Base-by-base conservation (phyloP, 2,888 invertebrate species). In the Drepana falcataria region DNA sequence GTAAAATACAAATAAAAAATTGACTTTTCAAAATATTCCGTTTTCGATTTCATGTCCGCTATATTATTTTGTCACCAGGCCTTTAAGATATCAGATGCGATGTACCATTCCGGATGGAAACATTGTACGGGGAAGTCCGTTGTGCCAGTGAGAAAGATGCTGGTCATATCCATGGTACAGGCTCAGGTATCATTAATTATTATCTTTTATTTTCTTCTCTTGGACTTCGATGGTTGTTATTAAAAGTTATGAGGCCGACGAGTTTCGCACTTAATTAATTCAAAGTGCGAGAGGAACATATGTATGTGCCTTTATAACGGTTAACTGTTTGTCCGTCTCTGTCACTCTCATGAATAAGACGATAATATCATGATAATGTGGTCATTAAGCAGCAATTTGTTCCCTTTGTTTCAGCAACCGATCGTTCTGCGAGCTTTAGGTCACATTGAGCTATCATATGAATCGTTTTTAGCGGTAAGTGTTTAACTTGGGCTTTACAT, bases 61-160 rank as follows among this genome's bases (percentile, higher is more conserved):
- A 21, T 21, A 21, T 21, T 21, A 21, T 21, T 21, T 21, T 21
- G 21, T 21, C 21, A 21, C 21, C 59, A 71, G 76, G 77, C 78
- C 0, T 66, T 72, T 0, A 59, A 63, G 2, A 49, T 85, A 7
- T 60, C 74, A 9, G 72, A 71, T 5, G 78, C 84, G 0, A 79
- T 85, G 55, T 79, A 70, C 53, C 55, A 53, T 21, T 79, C 79
- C 1, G 79, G 79, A 0, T 79, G 79, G 79, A 55, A 76, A 33
- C 59, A 77, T 58, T 75, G 73, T 55, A 62, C 49, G 3, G 64
- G 66, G 0, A 47, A 47, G 35, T 57, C 66, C 3, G 62, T 70
- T 0, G n/a, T 51, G 2, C 65, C 69, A 1, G 35, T 75, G 40
- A 63, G 78, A 47, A 69, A 63, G 40, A 53, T 77, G 5, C 51